phyloP scores from a whole-genome alignment of 2,888 invertebrate genomes.

The Zhengitettix transpicula region DNA sequence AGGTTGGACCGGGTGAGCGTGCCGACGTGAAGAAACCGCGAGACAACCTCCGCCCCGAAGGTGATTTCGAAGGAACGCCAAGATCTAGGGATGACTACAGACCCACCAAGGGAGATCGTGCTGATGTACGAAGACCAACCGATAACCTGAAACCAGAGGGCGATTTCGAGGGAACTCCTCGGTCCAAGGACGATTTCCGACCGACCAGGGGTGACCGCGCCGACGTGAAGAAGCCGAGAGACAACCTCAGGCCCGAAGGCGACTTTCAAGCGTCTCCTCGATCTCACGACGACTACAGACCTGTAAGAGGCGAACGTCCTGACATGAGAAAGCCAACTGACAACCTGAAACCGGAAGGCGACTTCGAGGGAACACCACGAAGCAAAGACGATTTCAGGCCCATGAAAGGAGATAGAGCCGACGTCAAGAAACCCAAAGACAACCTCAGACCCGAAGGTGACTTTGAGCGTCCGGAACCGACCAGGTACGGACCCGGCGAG shows the following conservation, averaged over 20 bases:
- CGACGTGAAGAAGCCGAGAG: conserved; percentile 15
- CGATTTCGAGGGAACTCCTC: conserved; percentile 14
- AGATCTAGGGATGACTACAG: conserved; percentile 21
- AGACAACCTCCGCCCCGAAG: conserved; percentile 17
- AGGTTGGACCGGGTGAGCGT: too few species aligned
- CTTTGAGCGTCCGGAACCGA: conserved; percentile 1
- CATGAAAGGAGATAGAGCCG: conserved; percentile 21
- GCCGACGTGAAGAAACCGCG: conserved; percentile 19
- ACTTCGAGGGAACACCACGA: conserved; percentile 22
- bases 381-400: conserved; percentile 25
- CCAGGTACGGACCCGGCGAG: conserved; percentile 16
- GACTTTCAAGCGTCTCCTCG: conserved; percentile 18
- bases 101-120: conserved; percentile 20
- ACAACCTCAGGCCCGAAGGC: conserved; percentile 27
- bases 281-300: conserved; percentile 39
- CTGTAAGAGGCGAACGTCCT: conserved; percentile 18
- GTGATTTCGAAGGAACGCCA: conserved; percentile 23
- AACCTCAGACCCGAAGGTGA: conserved; percentile 31
- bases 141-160: conserved; percentile 33
- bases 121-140: conserved; percentile 11
- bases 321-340: conserved; percentile 19
- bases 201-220: conserved; percentile 24
- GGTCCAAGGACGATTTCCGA: conserved; percentile 12
- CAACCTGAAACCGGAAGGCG: conserved; percentile 25
- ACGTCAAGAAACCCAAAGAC: conserved; percentile 22